Evolutionary conservation across 2,113 vertebrate species (phyloP), one percentile per base, ranked within the genome.

Genomic region (Peromyscus polionotus): DNA sequence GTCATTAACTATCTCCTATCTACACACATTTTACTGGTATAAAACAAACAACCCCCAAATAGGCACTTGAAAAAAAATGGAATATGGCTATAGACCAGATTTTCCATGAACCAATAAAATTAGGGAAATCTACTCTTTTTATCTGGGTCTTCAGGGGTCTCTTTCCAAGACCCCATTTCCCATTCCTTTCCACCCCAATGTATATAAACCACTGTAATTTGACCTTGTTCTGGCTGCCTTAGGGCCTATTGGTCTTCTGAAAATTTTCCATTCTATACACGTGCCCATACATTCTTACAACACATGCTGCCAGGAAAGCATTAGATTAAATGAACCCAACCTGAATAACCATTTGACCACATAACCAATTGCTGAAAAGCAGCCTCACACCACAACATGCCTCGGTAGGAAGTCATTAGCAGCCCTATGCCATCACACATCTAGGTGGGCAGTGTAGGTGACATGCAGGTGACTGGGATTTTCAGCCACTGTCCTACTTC

Each of bases 61-160:
- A 77, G 31, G 77, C 33, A 96, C 81, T 81, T 93, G 31, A 51
- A 88, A 95, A 80, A 80, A 77, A 70, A 89, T 2, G 17, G 39
- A 54, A 5, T 63, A 3, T 88, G 28, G 63, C 42, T 54, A 87
- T 11, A 17, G 45, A 57, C 4, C 39, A 97, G 70, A 81, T 57
- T 94, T 90, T 73, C 59, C 48, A 95, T 3, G 14, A 91, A 57
- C 16, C 0, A 10, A 39, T 65, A 57, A 89, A 88, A 87, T 26
- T 28, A 11, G 0, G 67, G 5, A 19, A 89, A n/a, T 31, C 36
- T 67, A 68, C 67, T 31, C 65, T 33, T 88, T 73, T 11, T 48
- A 5, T 39, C 28, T 72, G 24, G 45, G 24, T 28, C n/a, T 68
- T 63, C 31, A 13, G n/a, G 31, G 42, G 6, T 63, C 6, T 83